Evolutionary conservation across 1,140 invertebrate genomes (phyloP).

Genomic region (Penaeus japonicus): DNA sequence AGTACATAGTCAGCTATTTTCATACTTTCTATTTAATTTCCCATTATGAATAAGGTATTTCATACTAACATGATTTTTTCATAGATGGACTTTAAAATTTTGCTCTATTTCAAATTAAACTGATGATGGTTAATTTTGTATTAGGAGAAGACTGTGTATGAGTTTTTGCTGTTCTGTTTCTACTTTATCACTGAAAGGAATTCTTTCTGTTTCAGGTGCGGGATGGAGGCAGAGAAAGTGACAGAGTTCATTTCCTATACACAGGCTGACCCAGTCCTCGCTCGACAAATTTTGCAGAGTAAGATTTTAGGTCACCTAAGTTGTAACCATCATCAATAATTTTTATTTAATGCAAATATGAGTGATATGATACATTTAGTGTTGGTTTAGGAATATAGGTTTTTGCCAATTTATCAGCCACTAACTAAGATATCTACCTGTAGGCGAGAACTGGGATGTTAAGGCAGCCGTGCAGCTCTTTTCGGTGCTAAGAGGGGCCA

Average conservation of each 20-base stretch:
- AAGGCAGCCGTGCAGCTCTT: slow-evolving; percentile 27
- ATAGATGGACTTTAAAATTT: too few relatives aligned
- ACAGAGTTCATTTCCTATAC: slow-evolving; percentile 63
- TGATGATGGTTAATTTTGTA: neutral
- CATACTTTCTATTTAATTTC: too few relatives aligned
- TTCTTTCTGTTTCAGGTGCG: slow-evolving; percentile 48
- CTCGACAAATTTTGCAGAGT: slow-evolving; percentile 63
- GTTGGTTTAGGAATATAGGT: slow-evolving; percentile 48
- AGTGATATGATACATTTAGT: too few relatives aligned
- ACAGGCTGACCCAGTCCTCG: slow-evolving; percentile 61
- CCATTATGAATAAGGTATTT: too few relatives aligned
- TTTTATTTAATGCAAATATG: neutral
- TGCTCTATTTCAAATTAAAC: too few relatives aligned
- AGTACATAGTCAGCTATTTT: too few relatives aligned
- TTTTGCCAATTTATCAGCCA: too few relatives aligned
- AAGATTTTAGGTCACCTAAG: slow-evolving; percentile 32
- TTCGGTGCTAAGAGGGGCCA: slow-evolving; percentile 46
- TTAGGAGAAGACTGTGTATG: neutral
- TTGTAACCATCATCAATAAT: neutral
- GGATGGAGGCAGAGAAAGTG: slow-evolving; percentile 61
- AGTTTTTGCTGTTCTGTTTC: neutral
- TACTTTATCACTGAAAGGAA: neutral
- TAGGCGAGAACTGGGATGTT: slow-evolving; percentile 47
- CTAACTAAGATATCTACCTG: too few relatives aligned
- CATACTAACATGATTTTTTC: too few relatives aligned